Evolutionary conservation across 1,140 invertebrate species (phyloP).

Genomic region (Drosophila seguyi): DNA sequence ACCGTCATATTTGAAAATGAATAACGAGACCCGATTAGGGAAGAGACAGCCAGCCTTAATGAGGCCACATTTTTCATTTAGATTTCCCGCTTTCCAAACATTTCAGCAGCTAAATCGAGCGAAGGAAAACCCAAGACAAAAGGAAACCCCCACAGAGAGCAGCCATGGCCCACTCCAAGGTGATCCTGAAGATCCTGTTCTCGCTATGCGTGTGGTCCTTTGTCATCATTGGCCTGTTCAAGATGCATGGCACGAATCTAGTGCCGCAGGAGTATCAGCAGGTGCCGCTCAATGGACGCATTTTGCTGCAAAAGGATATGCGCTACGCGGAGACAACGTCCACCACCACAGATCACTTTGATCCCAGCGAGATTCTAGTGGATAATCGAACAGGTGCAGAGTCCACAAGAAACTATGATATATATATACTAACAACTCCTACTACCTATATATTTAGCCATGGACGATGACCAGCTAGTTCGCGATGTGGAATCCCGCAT

Average conservation of each 20-base stretch:
- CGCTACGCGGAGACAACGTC: constrained; percentile 78
- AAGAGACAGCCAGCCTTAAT: neutral
- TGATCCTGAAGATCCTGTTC: constrained; percentile 84
- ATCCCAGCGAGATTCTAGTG: constrained; percentile 83
- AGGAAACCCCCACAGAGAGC: neutral
- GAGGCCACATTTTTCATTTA: neutral
- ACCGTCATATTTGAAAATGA: constrained; percentile 64
- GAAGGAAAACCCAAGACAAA: neutral
- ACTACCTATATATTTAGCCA: too few species aligned
- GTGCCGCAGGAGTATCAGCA: constrained; percentile 77
- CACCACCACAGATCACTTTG: constrained; percentile 82
- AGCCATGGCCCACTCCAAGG: constrained; percentile 81
- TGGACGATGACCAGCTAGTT: constrained; percentile 91
- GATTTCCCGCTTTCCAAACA: too few species aligned
- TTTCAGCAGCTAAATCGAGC: constrained; percentile 15
- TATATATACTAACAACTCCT: too few species aligned
- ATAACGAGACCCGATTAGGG: constrained; percentile 38
- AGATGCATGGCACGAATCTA: constrained; percentile 82
- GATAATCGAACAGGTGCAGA: constrained; percentile 85
- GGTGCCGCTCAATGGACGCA: constrained; percentile 78
- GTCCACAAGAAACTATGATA: too few species aligned
- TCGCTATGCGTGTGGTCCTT: constrained; percentile 85
- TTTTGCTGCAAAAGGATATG: constrained; percentile 82
- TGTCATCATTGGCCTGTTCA: constrained; percentile 83
- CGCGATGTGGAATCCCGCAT: constrained; percentile 91